Evolutionary conservation across 2,797 vertebrate species (phyloP).

Genomic region (Galaxias olidus): DNA sequence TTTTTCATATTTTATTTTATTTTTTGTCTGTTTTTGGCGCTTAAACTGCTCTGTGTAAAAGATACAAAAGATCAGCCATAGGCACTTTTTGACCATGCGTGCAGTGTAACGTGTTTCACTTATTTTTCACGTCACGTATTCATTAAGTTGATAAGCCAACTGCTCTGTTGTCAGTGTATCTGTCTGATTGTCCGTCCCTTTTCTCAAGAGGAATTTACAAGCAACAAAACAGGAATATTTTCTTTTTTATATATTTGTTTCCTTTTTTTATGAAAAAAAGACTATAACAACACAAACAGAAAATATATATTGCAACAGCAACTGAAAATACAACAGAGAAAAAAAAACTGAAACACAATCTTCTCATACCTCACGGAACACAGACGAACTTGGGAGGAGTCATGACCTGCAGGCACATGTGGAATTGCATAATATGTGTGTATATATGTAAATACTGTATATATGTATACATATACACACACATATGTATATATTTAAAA

Average conservation of each 20-base stretch:
- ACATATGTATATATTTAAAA: slow-evolving; percentile 45
- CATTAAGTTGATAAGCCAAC: slow-evolving; percentile 77
- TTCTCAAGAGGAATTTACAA: slow-evolving; percentile 77
- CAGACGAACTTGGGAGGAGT: slow-evolving; percentile 72
- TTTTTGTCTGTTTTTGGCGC: slow-evolving; percentile 66
- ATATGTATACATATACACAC: slow-evolving; percentile 29
- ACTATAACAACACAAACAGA: slow-evolving; percentile 60
- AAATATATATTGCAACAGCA: slow-evolving; percentile 74
- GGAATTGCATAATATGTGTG: slow-evolving; percentile 63
- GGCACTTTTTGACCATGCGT: slow-evolving; percentile 83
- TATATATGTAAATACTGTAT: slow-evolving; percentile 58
- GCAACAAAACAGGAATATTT: slow-evolving; percentile 74
- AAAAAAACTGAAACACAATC: slow-evolving; percentile 71
- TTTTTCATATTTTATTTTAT: slow-evolving; percentile 58
- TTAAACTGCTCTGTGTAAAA: slow-evolving; percentile 80
- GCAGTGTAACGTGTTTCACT: slow-evolving; percentile 79
- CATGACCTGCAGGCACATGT: slow-evolving; percentile 70
- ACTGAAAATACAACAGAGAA: slow-evolving; percentile 62
- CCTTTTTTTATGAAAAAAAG: slow-evolving; percentile 63
- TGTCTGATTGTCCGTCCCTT: slow-evolving; percentile 76
- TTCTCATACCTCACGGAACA: slow-evolving; percentile 84
- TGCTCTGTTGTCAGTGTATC: slow-evolving; percentile 73
- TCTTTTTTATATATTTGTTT: slow-evolving; percentile 59
- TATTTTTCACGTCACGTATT: slow-evolving; percentile 74
- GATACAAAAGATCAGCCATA: slow-evolving; percentile 67